Base-by-base conservation (phyloP, 1,140 invertebrate species). In the Aporrectodea caliginosa region DNA sequence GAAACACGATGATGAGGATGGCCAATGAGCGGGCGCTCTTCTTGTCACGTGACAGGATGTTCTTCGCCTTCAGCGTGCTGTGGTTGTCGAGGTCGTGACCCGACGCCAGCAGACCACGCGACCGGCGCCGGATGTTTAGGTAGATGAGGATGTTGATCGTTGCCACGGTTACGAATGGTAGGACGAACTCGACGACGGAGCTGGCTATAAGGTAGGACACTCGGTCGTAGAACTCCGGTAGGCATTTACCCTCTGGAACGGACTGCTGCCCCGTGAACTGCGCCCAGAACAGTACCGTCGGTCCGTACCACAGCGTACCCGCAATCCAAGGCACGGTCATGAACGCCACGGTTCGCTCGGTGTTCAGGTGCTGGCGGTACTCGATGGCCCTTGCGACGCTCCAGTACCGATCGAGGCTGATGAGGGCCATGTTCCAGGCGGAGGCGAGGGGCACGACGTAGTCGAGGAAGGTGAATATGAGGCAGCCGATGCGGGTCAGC, bases 231-330 rank as follows among this genome's bases (percentile, higher is more conserved):
- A 82, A 82, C 34, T 58, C 80, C 16, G 79, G 77, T 31, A 75
- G 69, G 68, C 81, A 82, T 79, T 81, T 69, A 22, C 78, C 77
- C 29, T 72, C 69, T 43, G 72, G 77, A 33, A 78, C 71, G n/a
- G 70, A 33, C 16, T 69, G 30, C 2, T 35, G 29, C 12, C 80
- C 77, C 12, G 77, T 35, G 32, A 80, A 75, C 16, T 73, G 35
- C n/a, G 78, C 79, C 81, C 81, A 82, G 35, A 81, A 77, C 22
- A 82, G 27, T 29, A 81, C 81, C 16, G 81, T 77, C 1, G 81
- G 81, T 29, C 43, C 77, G 35, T 77, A 81, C 32, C 77, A 74
- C 35, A 82, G 77, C 35, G 78, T 74, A 6, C 80, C 81, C 35
- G 78, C 77, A 1, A 78, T 31, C 81, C 81, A 82, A 12, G 80